A percentile compares a stretch with the other conserved stretches of the same genome.
phyloP scores from a whole-genome alignment of 1,140 invertebrate genomes.

The Aphelinus atriplicis region DNA sequence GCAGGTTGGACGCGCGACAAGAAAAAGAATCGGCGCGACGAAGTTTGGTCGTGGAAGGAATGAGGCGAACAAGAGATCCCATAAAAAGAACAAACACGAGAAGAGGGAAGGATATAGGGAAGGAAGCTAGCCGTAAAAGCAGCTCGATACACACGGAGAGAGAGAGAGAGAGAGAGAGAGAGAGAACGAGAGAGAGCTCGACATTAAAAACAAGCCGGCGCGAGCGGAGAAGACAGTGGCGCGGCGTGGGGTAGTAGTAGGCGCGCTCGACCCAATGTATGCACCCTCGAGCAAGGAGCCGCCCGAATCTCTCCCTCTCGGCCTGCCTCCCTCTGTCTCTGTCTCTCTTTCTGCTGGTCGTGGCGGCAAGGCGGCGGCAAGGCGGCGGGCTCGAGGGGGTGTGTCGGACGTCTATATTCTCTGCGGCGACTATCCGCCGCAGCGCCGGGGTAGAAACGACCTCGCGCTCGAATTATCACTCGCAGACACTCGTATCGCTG shows the following conservation, averaged over 20 bases:
- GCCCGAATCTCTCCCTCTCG: constrained; percentile 16
- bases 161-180: constrained; percentile 13
- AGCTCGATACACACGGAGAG: background rate
- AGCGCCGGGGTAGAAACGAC: constrained; percentile 9
- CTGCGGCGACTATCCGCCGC: constrained; percentile 9
- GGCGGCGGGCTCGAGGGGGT: constrained; percentile 6
- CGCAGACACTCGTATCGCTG: constrained; percentile 28
- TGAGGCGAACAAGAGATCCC: too few species aligned
- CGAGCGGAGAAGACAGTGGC: background rate
- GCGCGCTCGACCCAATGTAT: constrained; percentile 26
- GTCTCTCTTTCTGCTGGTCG: background rate
- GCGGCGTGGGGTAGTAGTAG: constrained; percentile 24
- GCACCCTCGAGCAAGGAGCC: constrained; percentile 38
- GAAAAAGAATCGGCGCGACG: too few species aligned
- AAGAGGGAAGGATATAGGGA: too few species aligned
- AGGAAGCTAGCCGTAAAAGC: too few species aligned
- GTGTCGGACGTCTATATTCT: constrained; percentile 36
- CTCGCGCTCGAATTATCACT: constrained; percentile 31
- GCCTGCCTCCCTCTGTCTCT: background rate
- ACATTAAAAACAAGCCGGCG: background rate
- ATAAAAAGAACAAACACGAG: too few species aligned
- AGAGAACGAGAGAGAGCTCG: background rate
- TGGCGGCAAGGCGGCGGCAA: too few species aligned
- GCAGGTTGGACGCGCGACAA: too few species aligned
- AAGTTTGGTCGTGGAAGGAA: too few species aligned